A percentile compares a stretch with the other conserved stretches of the same genome.
Evolutionary conservation across 2,888 invertebrate species (phyloP).

Genomic region (Hydropsyche betteni): DNA sequence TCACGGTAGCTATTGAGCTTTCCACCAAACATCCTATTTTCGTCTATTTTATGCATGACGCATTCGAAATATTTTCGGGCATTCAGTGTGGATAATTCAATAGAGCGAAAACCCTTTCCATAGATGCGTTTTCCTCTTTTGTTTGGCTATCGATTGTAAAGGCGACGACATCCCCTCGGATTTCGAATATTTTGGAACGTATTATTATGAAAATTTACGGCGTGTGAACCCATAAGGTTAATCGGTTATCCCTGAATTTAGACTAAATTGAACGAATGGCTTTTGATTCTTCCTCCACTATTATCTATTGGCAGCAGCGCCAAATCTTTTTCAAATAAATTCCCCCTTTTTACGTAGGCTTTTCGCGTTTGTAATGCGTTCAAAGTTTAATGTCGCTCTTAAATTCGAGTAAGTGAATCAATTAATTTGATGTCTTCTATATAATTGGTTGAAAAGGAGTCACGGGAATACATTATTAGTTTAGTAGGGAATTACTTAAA

Average conservation of each 20-base stretch:
- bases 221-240: conserved; percentile 18
- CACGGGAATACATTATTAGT: conserved; percentile 12
- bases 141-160: not conserved
- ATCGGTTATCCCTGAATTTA: conserved; percentile 30
- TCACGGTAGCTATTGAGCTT: conserved; percentile 16
- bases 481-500: not conserved
- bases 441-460: conserved; percentile 19
- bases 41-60: conserved; percentile 1
- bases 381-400: not conserved
- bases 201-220: conserved; percentile 31
- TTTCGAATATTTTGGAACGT: conserved; percentile 29
- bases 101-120: not conserved
- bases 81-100: conserved; percentile 2
- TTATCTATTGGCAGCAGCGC: conserved; percentile 5
- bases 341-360: not conserved
- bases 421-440: conserved; percentile 6
- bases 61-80: conserved; percentile 6
- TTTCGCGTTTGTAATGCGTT: not conserved
- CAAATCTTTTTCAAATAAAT: not conserved
- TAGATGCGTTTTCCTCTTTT: not conserved
- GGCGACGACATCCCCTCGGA: conserved; percentile 4
- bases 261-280: conserved; percentile 38
- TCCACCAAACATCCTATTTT: conserved; percentile 8
- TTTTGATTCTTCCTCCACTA: not conserved
- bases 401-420: not conserved